Conservation (phyloP, 2,113 vertebrate genomes). For the rabbit (Oryctolagus cuniculus) region DNA sequence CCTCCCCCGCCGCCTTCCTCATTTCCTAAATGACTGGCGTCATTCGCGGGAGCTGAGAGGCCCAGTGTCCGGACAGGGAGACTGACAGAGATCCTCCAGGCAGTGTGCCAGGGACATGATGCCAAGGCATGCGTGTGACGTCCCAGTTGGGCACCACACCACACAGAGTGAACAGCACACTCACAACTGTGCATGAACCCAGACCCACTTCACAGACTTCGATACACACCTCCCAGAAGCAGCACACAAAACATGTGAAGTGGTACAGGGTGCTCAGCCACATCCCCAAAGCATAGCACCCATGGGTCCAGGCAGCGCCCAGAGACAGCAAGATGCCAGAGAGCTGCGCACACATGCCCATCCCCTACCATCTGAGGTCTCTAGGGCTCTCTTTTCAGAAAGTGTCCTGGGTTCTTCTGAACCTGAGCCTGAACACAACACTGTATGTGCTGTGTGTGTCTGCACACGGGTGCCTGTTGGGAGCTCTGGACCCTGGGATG, state of each 20-base stretch:
- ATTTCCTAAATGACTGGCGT: slow-evolving; percentile 75
- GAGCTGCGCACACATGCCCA: neutral
- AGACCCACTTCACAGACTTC: neutral
- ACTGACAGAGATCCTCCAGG: neutral
- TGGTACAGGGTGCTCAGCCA: neutral
- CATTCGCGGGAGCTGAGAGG: neutral
- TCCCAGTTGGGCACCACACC: neutral
- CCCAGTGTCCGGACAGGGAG: neutral
- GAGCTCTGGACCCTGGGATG: neutral
- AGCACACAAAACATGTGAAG: neutral
- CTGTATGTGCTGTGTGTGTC: neutral
- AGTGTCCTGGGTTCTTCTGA: neutral
- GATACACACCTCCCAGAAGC: neutral
- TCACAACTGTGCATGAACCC: neutral
- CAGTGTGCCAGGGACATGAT: neutral
- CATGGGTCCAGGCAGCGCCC: neutral
- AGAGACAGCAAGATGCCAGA: slow-evolving; percentile 5
- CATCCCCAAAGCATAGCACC: too few species aligned
- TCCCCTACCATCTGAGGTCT: neutral
- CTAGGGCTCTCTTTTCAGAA: slow-evolving; percentile 35
- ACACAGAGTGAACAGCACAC: neutral
- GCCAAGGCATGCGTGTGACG: neutral
- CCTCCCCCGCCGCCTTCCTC: slow-evolving; percentile 56
- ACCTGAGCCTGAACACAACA: neutral
- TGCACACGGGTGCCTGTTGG: neutral